Conservation (phyloP, 2,888 invertebrate species). For the Mimachlamys varia region DNA sequence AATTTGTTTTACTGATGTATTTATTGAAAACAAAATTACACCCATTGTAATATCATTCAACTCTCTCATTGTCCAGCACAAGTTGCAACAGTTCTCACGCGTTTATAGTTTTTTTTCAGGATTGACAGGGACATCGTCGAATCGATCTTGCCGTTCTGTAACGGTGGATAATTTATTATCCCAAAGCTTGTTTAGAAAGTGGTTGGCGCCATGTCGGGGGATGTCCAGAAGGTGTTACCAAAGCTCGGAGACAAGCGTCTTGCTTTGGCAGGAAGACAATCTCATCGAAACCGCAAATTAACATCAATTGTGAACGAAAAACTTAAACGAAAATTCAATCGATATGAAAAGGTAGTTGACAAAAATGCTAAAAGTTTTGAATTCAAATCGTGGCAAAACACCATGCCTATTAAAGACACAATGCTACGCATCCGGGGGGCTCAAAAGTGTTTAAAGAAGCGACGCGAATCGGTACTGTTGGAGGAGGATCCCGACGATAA, state of each 20-base stretch:
- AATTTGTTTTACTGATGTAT: too few relatives aligned
- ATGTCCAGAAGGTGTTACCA: slow-evolving; percentile 46
- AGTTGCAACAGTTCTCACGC: neutral
- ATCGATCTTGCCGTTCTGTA: neutral
- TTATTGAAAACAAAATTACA: too few relatives aligned
- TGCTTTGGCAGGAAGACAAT: slow-evolving; percentile 43
- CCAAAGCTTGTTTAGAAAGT: neutral
- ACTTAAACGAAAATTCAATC: slow-evolving; percentile 40
- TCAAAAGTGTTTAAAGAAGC: slow-evolving; percentile 48
- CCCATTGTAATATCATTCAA: too few relatives aligned
- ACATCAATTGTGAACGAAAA: slow-evolving; percentile 49
- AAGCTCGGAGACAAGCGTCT: slow-evolving; percentile 50
- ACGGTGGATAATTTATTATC: neutral
- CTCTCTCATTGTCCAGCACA: too few relatives aligned
- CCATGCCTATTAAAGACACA: slow-evolving; percentile 41
- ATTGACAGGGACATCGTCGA: neutral
- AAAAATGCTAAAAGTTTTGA: slow-evolving; percentile 46
- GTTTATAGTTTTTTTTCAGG: neutral
- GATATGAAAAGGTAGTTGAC: slow-evolving; percentile 43
- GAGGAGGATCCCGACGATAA: slow-evolving; percentile 41
- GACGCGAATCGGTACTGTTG: slow-evolving; percentile 38
- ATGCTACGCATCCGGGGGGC: slow-evolving; percentile 46
- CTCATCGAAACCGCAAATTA: slow-evolving; percentile 42
- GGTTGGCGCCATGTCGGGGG: neutral
- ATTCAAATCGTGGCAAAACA: slow-evolving; percentile 49